phyloP scores from a whole-genome alignment of 1,140 invertebrate genomes.

The Drosophila jambulina region DNA sequence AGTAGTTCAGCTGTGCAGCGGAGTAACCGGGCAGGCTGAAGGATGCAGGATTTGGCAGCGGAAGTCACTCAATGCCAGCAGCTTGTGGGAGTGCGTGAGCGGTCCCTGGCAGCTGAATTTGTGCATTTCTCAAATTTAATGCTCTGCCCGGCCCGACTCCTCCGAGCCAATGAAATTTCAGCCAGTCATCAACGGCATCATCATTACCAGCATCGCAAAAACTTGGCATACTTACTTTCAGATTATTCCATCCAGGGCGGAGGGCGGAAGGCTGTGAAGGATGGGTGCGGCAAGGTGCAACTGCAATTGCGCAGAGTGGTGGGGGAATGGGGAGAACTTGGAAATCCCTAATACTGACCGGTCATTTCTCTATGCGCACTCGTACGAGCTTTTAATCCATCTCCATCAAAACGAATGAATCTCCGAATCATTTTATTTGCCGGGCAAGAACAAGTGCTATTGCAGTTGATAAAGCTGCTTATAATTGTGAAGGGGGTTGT shows the following conservation, averaged over 20 bases:
- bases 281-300: constrained; percentile 33
- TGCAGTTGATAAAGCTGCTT: constrained; percentile 51
- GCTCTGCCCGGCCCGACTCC: constrained; percentile 4
- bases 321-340: neutral
- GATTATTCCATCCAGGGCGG: constrained; percentile 33
- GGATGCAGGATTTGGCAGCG: constrained; percentile 69
- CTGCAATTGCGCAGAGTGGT: constrained; percentile 36
- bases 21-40: constrained; percentile 24
- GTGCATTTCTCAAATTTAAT: constrained; percentile 75
- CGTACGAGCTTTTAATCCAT: constrained; percentile 47
- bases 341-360: constrained; percentile 40
- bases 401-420: constrained; percentile 53
- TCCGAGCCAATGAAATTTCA: constrained; percentile 33
- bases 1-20: constrained; percentile 10
- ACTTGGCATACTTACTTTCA: constrained; percentile 33
- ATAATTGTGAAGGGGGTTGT: constrained; percentile 27
- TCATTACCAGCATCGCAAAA: constrained; percentile 32
- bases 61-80: constrained; percentile 59
- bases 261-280: no score
- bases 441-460: constrained; percentile 31
- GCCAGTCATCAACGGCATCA: constrained; percentile 48
- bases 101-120: constrained; percentile 49
- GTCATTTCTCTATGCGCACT: constrained; percentile 51
- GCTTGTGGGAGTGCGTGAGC: constrained; percentile 43
- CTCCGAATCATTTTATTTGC: constrained; percentile 50